Evolutionary conservation across 2,797 vertebrate genomes (phyloP).

Genomic region (Microchirus variegatus): DNA sequence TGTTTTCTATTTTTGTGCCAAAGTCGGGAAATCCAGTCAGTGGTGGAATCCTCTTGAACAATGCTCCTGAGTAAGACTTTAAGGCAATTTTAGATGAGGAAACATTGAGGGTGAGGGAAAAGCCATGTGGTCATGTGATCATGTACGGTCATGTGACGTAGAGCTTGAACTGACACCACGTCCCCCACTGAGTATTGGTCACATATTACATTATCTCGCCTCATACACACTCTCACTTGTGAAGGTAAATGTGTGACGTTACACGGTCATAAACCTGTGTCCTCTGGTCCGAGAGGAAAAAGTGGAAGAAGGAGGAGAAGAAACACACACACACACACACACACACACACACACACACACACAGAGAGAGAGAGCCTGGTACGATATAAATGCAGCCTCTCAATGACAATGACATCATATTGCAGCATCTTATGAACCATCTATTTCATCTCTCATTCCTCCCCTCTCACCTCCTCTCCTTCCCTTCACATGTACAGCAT

Average conservation of each 20-base stretch:
- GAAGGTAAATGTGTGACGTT: not conserved
- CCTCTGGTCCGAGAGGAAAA: too few species aligned
- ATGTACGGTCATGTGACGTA: too few species aligned
- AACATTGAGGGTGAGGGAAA: too few species aligned
- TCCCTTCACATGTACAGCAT: not conserved
- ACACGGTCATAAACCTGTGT: too few species aligned
- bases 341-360: slow-evolving; percentile 5
- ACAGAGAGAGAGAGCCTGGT: slow-evolving; percentile 7
- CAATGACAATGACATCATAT: slow-evolving; percentile 61
- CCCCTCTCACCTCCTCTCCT: not conserved
- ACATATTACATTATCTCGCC: not conserved
- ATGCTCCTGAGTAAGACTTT: not conserved
- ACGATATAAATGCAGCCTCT: slow-evolving; percentile 35
- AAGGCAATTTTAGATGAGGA: not conserved
- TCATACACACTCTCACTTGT: not conserved
- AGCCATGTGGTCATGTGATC: too few species aligned
- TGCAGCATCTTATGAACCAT: slow-evolving; percentile 46
- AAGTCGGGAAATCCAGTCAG: slow-evolving; percentile 24
- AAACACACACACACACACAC: slow-evolving; percentile 5
- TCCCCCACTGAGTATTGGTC: not conserved
- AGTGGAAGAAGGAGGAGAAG: not conserved
- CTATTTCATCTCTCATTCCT: slow-evolving; percentile 9
- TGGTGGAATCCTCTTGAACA: not conserved
- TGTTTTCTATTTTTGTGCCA: slow-evolving; percentile 4
- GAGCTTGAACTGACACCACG: not conserved